Conservation (phyloP, 2,113 vertebrate species). For the Pedetes capensis region DNA sequence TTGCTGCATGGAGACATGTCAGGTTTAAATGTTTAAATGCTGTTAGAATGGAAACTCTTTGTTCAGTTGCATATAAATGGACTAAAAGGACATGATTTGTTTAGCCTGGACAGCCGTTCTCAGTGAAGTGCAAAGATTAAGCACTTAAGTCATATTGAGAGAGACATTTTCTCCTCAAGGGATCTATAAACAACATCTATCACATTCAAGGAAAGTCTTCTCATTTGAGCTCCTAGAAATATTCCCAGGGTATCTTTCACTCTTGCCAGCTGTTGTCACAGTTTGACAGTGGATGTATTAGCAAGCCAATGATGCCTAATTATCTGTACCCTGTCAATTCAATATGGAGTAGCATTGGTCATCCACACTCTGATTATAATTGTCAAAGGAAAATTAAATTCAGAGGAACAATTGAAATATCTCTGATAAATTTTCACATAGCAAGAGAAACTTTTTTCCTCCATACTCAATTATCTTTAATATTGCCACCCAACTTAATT, state of each 20-base stretch:
- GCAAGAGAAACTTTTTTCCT: background rate
- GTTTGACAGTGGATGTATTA: conserved; percentile 38
- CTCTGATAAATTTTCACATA: background rate
- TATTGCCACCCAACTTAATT: background rate
- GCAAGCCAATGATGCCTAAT: background rate
- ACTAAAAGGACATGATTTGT: conserved; percentile 43
- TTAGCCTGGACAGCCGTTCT: conserved; percentile 33
- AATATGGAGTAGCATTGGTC: conserved; percentile 20
- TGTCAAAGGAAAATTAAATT: background rate
- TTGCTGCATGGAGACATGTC: background rate
- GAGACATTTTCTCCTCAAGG: conserved; percentile 52
- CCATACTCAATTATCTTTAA: background rate
- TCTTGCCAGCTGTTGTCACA: conserved; percentile 47
- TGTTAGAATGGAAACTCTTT: conserved; percentile 38
- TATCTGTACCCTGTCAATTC: conserved; percentile 32
- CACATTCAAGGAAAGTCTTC: conserved; percentile 44
- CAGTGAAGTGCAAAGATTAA: conserved; percentile 52
- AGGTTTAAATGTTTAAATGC: conserved; percentile 34
- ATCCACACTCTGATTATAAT: background rate
- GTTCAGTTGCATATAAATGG: conserved; percentile 42
- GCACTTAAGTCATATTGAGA: conserved; percentile 60
- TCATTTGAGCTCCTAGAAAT: conserved; percentile 52
- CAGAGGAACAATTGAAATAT: background rate
- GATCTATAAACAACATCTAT: conserved; percentile 61
- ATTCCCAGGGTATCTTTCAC: conserved; percentile 39